A percentile compares a stretch with the other conserved stretches of the same genome.
These are phyloP conservation scores for Osmerus eperlanus DNA, from an alignment of 2,113 vertebrate species.

Conservation along the genomic window DNA sequence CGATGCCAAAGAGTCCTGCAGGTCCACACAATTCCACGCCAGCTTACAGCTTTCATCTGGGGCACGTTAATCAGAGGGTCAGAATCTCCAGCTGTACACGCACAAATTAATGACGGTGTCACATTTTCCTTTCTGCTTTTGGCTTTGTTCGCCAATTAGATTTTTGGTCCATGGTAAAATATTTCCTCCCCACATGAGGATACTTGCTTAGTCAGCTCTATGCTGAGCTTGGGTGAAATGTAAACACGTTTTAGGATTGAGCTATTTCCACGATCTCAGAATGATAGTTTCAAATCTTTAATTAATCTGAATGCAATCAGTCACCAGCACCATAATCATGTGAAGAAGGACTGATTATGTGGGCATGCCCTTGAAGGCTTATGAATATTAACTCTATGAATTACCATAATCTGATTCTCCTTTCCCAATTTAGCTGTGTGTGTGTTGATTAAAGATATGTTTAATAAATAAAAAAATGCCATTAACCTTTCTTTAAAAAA, in stretches of 20 bases:
- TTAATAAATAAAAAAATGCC: not conserved
- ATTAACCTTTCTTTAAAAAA: too few species aligned
- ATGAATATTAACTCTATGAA: slow-evolving; percentile 5
- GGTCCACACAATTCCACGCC: slow-evolving; percentile 12
- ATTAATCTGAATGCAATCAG: not conserved
- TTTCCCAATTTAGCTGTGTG: slow-evolving; percentile 9
- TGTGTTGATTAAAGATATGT: slow-evolving; percentile 5
- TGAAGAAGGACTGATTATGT: not conserved
- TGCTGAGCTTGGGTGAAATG: too few species aligned
- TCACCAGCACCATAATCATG: slow-evolving; percentile 4
- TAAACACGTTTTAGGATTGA: too few species aligned
- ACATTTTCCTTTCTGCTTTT: not conserved
- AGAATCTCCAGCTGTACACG: not conserved
- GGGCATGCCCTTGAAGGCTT: slow-evolving; percentile 6
- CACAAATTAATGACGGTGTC: not conserved
- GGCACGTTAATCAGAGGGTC: not conserved
- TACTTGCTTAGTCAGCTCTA: too few species aligned
- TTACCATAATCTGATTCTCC: slow-evolving; percentile 2
- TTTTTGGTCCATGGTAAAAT: not conserved
- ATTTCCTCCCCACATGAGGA: too few species aligned
- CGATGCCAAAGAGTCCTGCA: not conserved
- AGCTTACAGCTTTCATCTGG: not conserved
- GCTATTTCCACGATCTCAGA: not conserved
- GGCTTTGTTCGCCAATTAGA: not conserved
- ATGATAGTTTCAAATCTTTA: not conserved